Conservation (phyloP, 2,888 invertebrate genomes). For the Aplocera efformata region DNA sequence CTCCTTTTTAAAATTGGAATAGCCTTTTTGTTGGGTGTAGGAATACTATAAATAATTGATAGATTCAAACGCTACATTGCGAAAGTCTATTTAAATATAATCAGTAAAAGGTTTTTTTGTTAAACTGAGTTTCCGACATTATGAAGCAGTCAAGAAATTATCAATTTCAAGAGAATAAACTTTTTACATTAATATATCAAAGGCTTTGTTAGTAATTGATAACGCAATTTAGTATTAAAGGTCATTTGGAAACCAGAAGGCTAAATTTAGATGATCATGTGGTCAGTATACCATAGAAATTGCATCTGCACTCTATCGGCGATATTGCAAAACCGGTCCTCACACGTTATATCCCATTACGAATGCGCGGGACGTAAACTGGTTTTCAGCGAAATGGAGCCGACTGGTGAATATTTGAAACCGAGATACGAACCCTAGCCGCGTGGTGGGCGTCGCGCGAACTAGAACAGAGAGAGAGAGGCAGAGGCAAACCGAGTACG, state of each 20-base stretch:
- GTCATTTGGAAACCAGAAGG: neutral
- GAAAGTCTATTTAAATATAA: too few species aligned
- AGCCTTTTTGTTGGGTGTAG: too few species aligned
- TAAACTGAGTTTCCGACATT: too few species aligned
- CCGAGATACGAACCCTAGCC: slow-evolving; percentile 5
- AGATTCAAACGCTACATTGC: too few species aligned
- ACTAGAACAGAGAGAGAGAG: slow-evolving; percentile 10
- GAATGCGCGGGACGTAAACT: neutral
- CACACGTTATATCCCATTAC: neutral
- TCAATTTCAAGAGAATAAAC: too few species aligned
- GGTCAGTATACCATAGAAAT: neutral
- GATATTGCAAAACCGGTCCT: slow-evolving; percentile 4
- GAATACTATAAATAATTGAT: too few species aligned
- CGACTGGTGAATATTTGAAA: neutral
- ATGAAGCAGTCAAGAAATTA: too few species aligned
- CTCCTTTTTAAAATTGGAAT: too few species aligned
- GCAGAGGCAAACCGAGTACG: slow-evolving; percentile 9
- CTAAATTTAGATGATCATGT: neutral
- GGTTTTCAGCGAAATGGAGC: neutral
- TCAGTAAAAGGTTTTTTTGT: too few species aligned
- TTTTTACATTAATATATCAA: too few species aligned
- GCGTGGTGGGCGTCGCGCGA: slow-evolving; percentile 13
- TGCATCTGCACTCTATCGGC: slow-evolving; percentile 1
- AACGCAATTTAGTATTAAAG: too few species aligned
- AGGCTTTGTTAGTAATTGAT: too few species aligned